Evolutionary conservation across 2,113 vertebrate species (phyloP).

Genomic region (Lagopus leucura): DNA sequence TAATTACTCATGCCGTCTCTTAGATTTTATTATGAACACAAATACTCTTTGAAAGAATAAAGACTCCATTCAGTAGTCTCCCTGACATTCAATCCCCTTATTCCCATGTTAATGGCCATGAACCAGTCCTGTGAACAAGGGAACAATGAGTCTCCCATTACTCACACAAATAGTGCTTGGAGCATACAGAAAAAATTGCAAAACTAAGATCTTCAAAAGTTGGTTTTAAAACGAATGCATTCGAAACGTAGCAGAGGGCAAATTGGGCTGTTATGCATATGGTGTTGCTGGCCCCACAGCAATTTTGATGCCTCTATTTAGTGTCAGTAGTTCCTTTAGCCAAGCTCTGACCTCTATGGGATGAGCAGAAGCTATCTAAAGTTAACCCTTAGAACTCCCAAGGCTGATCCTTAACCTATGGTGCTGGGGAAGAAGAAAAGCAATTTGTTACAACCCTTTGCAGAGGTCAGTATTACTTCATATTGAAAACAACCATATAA

Average conservation of each 20-base stretch:
- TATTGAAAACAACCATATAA: background rate
- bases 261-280: background rate
- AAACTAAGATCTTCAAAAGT: background rate
- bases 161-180: background rate
- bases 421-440: background rate
- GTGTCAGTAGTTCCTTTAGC: background rate
- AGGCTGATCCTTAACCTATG: background rate
- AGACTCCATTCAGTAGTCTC: background rate
- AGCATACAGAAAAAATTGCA: background rate
- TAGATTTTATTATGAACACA: background rate
- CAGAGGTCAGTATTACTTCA: background rate
- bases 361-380: background rate
- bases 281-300: background rate
- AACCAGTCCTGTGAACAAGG: background rate
- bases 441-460: background rate
- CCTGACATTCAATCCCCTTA: background rate
- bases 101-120: background rate
- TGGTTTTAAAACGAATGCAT: background rate
- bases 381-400: background rate
- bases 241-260: background rate
- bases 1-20: background rate
- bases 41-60: background rate
- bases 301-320: background rate
- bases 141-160: fast-evolving
- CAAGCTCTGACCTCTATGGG: background rate